A percentile compares a stretch with the other conserved stretches of the same genome.
Conservation (phyloP, 2,888 invertebrate species). For the Nymphalis urticae region DNA sequence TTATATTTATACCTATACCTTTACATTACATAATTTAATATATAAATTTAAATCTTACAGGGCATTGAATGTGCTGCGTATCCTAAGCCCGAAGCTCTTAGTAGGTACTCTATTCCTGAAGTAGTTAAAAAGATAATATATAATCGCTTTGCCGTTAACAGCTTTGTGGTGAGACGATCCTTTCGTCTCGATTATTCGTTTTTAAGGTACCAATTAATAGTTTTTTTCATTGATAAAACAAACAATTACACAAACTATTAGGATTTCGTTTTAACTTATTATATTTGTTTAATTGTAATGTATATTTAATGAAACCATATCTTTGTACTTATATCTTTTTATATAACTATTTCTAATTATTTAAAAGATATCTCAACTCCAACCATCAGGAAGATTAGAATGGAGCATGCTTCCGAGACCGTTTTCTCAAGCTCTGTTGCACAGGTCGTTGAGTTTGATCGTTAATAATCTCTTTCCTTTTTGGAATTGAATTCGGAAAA, state of each 20-base stretch:
- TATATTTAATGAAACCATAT: too few species aligned
- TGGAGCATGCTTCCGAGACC: slow-evolving; percentile 1
- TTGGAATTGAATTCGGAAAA: too few species aligned
- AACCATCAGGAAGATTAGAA: not conserved
- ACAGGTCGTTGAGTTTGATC: not conserved
- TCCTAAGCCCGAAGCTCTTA: not conserved
- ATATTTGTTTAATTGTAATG: too few species aligned
- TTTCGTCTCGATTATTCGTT: too few species aligned
- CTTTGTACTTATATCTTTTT: too few species aligned
- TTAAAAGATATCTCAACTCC: too few species aligned
- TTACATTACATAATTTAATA: not conserved
- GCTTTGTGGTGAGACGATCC: not conserved
- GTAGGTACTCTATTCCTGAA: not conserved
- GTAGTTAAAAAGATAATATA: slow-evolving; percentile 1
- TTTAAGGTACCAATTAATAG: too few species aligned
- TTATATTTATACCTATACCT: too few species aligned
- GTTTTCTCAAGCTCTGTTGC: not conserved
- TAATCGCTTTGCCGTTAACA: not conserved
- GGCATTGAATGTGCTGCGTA: not conserved
- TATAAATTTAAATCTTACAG: not conserved
- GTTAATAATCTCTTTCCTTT: not conserved
- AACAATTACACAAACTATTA: too few species aligned
- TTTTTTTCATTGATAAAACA: too few species aligned
- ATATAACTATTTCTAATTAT: too few species aligned
- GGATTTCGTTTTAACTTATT: too few species aligned